Evolutionary conservation across 2,888 invertebrate species (phyloP).

Genomic region (Aleiodes leptofemur): DNA sequence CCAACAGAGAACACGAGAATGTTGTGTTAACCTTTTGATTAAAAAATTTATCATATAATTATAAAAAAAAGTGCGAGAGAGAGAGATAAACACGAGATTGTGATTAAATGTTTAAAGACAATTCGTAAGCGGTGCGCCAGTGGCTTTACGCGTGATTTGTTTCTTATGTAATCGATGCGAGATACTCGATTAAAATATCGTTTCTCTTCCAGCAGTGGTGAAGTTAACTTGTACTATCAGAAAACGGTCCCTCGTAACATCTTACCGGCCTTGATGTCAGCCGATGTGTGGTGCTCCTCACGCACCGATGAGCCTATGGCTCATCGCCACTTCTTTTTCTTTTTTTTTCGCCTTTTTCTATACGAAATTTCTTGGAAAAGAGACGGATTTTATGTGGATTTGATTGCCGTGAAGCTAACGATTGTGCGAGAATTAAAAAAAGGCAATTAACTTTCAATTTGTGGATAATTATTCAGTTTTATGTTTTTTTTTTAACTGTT

Average conservation of each 20-base stretch:
- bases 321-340: neutral
- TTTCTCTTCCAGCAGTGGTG: neutral
- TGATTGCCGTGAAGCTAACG: no score
- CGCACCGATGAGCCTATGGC: neutral
- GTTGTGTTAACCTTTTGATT: no score
- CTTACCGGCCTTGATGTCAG: constrained; percentile 27
- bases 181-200: constrained; percentile 16
- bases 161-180: constrained; percentile 11
- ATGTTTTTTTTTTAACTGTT: no score
- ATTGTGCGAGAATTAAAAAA: no score
- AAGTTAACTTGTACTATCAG: constrained; percentile 2
- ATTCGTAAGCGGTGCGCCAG: constrained; percentile 1
- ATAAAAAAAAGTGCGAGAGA: no score
- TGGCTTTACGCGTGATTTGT: neutral
- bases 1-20: no score
- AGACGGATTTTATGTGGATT: no score
- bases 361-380: no score
- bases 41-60: no score
- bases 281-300: neutral
- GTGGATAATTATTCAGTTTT: no score
- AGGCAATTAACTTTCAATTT: no score
- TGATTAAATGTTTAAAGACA: neutral
- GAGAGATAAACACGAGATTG: no score
- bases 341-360: neutral
- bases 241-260: constrained; percentile 3